Base-by-base conservation (phyloP, 2,113 vertebrate species). In the Echinops telfairi region DNA sequence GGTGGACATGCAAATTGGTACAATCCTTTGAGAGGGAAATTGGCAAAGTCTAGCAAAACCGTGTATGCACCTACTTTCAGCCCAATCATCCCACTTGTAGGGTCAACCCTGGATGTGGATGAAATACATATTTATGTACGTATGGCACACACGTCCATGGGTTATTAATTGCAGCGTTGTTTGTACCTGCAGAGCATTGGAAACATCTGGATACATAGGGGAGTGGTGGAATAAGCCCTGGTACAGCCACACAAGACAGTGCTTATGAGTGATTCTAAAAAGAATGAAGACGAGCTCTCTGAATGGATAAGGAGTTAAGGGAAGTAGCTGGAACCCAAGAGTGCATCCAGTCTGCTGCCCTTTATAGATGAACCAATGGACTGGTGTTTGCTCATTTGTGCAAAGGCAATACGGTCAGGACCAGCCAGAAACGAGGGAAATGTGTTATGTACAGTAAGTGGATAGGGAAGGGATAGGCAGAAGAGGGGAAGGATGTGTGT, bases 291-390 rank as follows among this genome's bases (percentile, higher is more conserved):
- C n/a, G 62, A 62, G 22, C 47, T 82, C 75, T 7, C 0, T 86
- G 64, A 38, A 77, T 29, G 29, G 33, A 31, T 33, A 2, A 19
- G 4, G 15, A 73, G 2, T 64, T 10, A 22, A 57, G 80, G 29
- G 57, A 66, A 60, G 6, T 23, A 11, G 66, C 22, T 27, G 19
- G 43, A 75, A 22, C 29, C 38, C 38, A 20, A 22, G 20, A 14
- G 33, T 3, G 0, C 27, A 27, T 36, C 2, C 1, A 43, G 22
- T 23, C 14, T 2, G 6, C 7, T 14, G 53, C 43, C 17, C 80
- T 68, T 73, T 5, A 1, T 3, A 15, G 38, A 38, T 20, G 38
- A 57, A 64, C 38, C 80, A 47, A 53, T 36, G 53, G n/a, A 8
- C 38, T 6, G 10, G 17, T 27, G 3, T 3, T 2, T 25, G 66